A percentile compares a stretch with the other conserved stretches of the same genome.
phyloP scores from a whole-genome alignment of 2,797 vertebrate species.

The Ibycter americanus region DNA sequence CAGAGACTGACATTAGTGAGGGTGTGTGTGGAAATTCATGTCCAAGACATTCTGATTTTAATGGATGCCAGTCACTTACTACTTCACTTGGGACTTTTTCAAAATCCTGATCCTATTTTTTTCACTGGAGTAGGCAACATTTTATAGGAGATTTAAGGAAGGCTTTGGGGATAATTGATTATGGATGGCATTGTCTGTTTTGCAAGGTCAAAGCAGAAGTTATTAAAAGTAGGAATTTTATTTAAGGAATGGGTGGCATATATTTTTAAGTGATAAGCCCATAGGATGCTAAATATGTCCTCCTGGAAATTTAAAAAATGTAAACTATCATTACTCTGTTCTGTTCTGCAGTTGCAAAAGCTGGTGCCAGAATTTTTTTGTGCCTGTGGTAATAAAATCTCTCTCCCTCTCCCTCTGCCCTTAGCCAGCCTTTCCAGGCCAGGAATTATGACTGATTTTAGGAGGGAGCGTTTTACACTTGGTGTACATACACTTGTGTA shows the following conservation, averaged over 20 bases:
- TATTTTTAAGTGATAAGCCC: constrained; percentile 59
- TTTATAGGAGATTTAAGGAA: not conserved
- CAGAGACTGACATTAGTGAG: not conserved
- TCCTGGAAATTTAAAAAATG: constrained; percentile 55
- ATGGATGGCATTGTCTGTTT: not conserved
- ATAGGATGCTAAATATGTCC: constrained; percentile 54
- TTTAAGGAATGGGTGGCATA: constrained; percentile 27
- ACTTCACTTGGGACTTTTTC: not conserved
- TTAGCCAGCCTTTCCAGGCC: not conserved
- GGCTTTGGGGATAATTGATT: not conserved
- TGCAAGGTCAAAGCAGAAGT: constrained; percentile 46
- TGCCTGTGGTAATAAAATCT: constrained; percentile 52
- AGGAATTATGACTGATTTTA: constrained; percentile 22
- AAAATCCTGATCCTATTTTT: not conserved
- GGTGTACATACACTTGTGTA: not conserved
- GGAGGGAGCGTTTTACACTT: not conserved
- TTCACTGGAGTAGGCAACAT: not conserved
- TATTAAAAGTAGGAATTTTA: constrained; percentile 54
- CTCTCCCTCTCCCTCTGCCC: constrained; percentile 28
- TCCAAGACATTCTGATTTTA: not conserved
- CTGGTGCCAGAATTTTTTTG: constrained; percentile 54
- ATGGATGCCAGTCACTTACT: not conserved
- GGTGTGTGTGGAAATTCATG: not conserved
- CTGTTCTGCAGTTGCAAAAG: constrained; percentile 3
- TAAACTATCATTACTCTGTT: constrained; percentile 39